Evolutionary conservation across 2,888 invertebrate genomes (phyloP), one percentile per base, ranked within the genome.

Genomic region (Yponomeuta cagnagella): DNA sequence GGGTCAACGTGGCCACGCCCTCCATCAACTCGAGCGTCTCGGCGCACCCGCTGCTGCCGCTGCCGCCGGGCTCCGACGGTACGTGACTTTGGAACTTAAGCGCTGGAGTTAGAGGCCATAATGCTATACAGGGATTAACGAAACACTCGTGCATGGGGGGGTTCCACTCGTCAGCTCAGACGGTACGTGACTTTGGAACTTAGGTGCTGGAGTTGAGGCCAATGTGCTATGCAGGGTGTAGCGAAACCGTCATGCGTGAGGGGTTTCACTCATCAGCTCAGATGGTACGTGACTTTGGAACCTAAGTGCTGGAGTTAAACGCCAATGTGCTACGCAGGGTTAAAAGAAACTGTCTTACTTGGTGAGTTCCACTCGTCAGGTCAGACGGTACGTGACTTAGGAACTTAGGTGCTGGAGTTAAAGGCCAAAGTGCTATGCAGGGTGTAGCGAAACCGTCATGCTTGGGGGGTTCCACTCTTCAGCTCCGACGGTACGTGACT

Each of bases 31-130:
- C 95, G 94, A 96, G 96, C 95, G 95, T 97, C 94, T 97, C 97
- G 93, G 97, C 97, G 93, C 97, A 97, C 94, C 97, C 97, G 93
- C 95, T 97, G 94, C 96, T 97, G 95, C 97, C 97, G 93, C 96
- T 97, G 93, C 97, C 94, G 89, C 94, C 94, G 85, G 94, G 94
- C 93, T 94, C 92, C 72, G 90, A 91, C 82, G 92, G 93, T 93
- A 90, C 85, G 89, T 90, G 82, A 76, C 12, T 68, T 69, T 69
- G 48, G 31, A 52, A 58, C 52, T 66, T 10, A 3, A 8, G 70
- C n/a, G 52, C 63, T 6, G 30, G 58, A 58, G 33, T 43, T 52
- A 43, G 43, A 43, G 43, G 43, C 43, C 43, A 43, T 43, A 8
- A 8, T 43, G 43, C 43, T 43, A 6, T 43, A 9, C 43, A 43